A percentile compares a stretch with the other conserved stretches of the same genome.
Evolutionary conservation across 2,113 vertebrate genomes (phyloP).

Genomic region (Acinonyx jubatus): DNA sequence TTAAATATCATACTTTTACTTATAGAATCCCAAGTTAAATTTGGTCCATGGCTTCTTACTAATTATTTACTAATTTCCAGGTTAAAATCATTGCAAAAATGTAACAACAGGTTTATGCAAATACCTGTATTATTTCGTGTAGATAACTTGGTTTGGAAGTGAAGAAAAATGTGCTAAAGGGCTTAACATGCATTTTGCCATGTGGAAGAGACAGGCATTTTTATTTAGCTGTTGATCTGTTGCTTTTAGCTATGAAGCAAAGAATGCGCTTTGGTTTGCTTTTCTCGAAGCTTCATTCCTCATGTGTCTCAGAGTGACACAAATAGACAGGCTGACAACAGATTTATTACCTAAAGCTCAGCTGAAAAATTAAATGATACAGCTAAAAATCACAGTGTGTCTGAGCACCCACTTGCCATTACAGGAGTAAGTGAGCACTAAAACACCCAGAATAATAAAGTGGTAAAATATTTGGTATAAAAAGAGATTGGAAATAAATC

Average conservation of each 20-base stretch:
- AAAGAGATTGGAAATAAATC: neutral
- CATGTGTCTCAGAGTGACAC: constrained; percentile 72
- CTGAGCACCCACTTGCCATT: neutral
- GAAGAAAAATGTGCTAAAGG: neutral
- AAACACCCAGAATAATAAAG: constrained; percentile 30
- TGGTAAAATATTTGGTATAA: constrained; percentile 19
- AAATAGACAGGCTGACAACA: constrained; percentile 71
- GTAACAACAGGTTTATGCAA: neutral
- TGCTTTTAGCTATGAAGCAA: constrained; percentile 66
- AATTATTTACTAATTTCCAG: constrained; percentile 3
- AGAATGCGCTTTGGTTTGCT: constrained; percentile 64
- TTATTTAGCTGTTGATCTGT: constrained; percentile 62
- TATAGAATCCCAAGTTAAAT: neutral
- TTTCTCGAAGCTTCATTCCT: constrained; percentile 64
- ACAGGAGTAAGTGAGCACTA: constrained; percentile 20
- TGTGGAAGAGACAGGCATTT: constrained; percentile 34
- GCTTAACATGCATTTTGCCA: neutral
- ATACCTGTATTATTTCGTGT: neutral
- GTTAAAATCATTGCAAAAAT: neutral
- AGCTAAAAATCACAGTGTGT: constrained; percentile 36
- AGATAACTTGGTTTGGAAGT: neutral
- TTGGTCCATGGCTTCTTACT: neutral
- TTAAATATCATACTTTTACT: neutral
- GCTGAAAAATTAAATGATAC: constrained; percentile 82
- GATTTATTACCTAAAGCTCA: constrained; percentile 73